A percentile compares a stretch with the other conserved stretches of the same genome.
These are phyloP conservation scores for Cottus gobio DNA, from an alignment of 2,113 vertebrate species.

Conservation along the genomic window DNA sequence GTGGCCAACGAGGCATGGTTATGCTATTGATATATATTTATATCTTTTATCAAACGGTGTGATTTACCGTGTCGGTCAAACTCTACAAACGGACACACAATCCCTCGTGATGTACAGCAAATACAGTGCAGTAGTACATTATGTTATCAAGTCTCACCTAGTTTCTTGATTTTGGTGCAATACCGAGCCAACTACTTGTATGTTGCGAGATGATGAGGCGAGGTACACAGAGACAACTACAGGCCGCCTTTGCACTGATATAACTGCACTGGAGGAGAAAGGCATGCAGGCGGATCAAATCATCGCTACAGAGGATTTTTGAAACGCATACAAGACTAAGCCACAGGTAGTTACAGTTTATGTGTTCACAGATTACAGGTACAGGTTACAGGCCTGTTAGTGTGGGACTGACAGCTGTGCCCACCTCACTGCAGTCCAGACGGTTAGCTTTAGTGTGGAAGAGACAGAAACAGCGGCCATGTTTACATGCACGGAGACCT, in stretches of 20 bases:
- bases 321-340: conserved; percentile 59
- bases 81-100: conserved; percentile 1
- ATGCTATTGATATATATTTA: neutral
- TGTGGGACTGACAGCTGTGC: conserved; percentile 34
- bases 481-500: conserved; percentile 70
- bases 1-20: neutral
- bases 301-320: conserved; percentile 18
- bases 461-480: conserved; percentile 10
- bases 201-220: conserved; percentile 2
- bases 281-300: conserved; percentile 62
- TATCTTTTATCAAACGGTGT: neutral
- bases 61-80: conserved; percentile 4
- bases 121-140: conserved; percentile 43
- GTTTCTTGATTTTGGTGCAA: conserved; percentile 20
- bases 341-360: conserved; percentile 60
- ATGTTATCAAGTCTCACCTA: conserved; percentile 16
- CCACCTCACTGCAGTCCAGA: conserved; percentile 43
- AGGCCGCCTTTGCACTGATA: conserved; percentile 17
- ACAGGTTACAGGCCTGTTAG: conserved; percentile 48
- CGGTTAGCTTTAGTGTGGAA: conserved; percentile 30
- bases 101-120: conserved; percentile 2
- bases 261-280: conserved; percentile 38
- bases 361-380: conserved; percentile 51
- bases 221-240: conserved; percentile 22
- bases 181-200: neutral